Evolutionary conservation across 2,888 invertebrate species (phyloP).

Genomic region (Lepidocyrtinus sp.): DNA sequence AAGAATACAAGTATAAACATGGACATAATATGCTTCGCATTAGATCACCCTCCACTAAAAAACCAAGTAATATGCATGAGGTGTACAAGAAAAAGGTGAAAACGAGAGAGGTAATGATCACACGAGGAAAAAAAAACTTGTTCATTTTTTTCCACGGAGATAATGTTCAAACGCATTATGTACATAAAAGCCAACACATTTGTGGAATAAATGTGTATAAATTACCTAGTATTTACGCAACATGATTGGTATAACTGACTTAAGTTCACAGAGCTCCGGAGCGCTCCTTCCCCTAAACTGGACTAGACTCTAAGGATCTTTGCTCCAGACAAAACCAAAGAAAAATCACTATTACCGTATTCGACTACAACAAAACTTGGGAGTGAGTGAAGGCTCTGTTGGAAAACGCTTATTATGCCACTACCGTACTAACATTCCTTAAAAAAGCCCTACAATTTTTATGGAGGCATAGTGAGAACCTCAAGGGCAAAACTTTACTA

Average conservation of each 20-base stretch:
- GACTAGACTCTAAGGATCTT: too few relatives aligned
- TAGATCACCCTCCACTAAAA: not conserved
- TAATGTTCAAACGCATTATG: not conserved
- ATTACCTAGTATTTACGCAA: not conserved
- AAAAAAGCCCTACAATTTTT: too few relatives aligned
- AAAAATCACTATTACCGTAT: too few relatives aligned
- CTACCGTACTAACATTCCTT: too few relatives aligned
- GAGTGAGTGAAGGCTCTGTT: too few relatives aligned
- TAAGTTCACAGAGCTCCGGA: too few relatives aligned
- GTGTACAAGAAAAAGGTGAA: slow-evolving; percentile 32
- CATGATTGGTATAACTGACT: too few relatives aligned
- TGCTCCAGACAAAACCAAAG: too few relatives aligned
- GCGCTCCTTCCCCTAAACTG: too few relatives aligned
- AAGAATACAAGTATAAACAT: slow-evolving; percentile 43
- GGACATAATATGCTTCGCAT: slow-evolving; percentile 28
- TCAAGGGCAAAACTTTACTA: not conserved
- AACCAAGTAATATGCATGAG: not conserved
- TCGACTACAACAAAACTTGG: too few relatives aligned
- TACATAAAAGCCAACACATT: not conserved
- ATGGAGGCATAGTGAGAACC: too few relatives aligned
- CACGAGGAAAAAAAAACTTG: not conserved
- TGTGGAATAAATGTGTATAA: not conserved
- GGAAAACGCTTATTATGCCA: too few relatives aligned
- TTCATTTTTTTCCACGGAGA: not conserved
- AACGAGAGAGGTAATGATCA: slow-evolving; percentile 46